These are phyloP conservation scores for Tholera decimalis DNA, from an alignment of 2,888 invertebrate species.

Conservation along the genomic window DNA sequence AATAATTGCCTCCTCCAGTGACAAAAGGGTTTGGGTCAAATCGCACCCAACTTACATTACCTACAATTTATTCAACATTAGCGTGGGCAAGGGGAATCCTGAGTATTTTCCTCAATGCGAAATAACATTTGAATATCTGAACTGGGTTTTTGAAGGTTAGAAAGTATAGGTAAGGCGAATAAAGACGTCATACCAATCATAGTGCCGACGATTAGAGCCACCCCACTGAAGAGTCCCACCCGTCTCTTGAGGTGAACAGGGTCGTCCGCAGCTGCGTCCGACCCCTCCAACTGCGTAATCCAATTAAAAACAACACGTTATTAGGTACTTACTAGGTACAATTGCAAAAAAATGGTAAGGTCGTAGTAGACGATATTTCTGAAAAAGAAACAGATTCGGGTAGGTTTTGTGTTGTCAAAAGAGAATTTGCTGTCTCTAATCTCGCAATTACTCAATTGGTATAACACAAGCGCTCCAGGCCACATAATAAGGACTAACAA, in stretches of 20 bases:
- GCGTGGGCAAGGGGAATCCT: conserved; percentile 3
- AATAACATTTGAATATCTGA: conserved; percentile 22
- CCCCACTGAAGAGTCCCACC: conserved; percentile 99
- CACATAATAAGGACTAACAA: background rate
- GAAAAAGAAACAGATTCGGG: conserved; percentile 2
- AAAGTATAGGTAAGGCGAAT: conserved; percentile 2
- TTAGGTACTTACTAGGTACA: background rate
- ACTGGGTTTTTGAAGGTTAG: conserved; percentile 16
- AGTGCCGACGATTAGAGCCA: conserved; percentile 99
- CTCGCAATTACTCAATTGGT: background rate
- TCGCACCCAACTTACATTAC: conserved; percentile 21
- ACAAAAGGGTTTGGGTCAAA: conserved; percentile 26
- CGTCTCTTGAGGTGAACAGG: conserved; percentile 99
- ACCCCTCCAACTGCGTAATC: conserved; percentile 94
- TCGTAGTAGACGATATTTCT: background rate
- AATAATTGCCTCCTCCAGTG: conserved; percentile 18
- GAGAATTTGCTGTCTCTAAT: too few species aligned
- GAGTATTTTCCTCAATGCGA: conserved; percentile 22
- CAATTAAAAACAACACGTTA: conserved; percentile 38
- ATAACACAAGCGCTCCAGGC: background rate
- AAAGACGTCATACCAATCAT: conserved; percentile 96
- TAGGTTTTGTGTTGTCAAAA: background rate
- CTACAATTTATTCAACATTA: conserved; percentile 25
- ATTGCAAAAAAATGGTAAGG: conserved; percentile 15
- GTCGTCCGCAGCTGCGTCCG: conserved; percentile 98